Conservation (phyloP, 2,888 invertebrate species). For the Lumbricus terrestris region DNA sequence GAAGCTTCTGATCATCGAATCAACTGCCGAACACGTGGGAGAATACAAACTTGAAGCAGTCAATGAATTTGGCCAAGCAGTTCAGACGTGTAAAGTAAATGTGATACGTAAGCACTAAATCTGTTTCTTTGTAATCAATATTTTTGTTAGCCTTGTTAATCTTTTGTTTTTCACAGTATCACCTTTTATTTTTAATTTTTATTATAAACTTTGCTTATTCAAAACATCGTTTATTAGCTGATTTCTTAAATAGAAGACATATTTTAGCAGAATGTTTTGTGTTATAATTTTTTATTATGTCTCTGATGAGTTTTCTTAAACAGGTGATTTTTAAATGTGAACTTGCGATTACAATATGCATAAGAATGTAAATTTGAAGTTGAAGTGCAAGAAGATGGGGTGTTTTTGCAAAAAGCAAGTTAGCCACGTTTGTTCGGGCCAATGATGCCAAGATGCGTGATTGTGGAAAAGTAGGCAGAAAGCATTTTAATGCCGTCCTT, state of each 20-base stretch:
- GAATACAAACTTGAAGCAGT: slow-evolving; percentile 74
- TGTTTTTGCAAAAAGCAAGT: neutral
- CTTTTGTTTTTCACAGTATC: neutral
- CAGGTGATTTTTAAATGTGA: too few species aligned
- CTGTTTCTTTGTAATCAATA: neutral
- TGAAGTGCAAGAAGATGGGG: neutral
- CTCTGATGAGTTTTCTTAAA: too few species aligned
- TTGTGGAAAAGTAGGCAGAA: neutral
- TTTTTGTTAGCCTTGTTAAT: neutral
- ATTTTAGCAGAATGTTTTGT: neutral
- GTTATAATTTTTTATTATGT: too few species aligned
- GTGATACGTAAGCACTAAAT: slow-evolving; percentile 50
- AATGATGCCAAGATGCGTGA: too few species aligned
- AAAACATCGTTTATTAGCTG: neutral
- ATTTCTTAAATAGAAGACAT: neutral
- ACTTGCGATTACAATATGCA: neutral
- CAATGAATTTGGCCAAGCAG: slow-evolving; percentile 51
- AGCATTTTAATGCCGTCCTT: neutral
- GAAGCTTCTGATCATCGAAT: slow-evolving; percentile 72
- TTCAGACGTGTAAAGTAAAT: slow-evolving; percentile 45
- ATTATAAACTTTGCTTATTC: neutral
- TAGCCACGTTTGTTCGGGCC: too few species aligned
- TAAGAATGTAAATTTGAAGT: neutral
- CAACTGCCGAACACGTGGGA: slow-evolving; percentile 74
- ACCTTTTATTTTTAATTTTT: neutral